A percentile compares a stretch with the other conserved stretches of the same genome.
Evolutionary conservation across 1,140 invertebrate genomes (phyloP).

Genomic region (Conus betulinus): DNA sequence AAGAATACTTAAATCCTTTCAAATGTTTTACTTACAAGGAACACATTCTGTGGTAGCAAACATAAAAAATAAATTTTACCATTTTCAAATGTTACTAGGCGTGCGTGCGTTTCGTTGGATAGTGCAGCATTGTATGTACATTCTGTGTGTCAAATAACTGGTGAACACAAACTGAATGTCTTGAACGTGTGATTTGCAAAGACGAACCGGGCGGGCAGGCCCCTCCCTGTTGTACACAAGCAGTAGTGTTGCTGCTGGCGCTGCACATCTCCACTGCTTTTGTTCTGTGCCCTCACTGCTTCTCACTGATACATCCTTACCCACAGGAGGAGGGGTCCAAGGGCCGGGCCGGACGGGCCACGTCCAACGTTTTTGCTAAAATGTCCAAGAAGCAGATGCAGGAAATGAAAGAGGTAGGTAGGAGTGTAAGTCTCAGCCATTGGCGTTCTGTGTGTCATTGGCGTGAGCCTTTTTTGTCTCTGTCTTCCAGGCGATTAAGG

Average conservation of each 20-base stretch:
- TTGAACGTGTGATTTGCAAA: too few relatives aligned
- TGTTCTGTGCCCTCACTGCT: not conserved
- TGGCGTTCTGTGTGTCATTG: not conserved
- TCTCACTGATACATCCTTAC: slow-evolving; percentile 21
- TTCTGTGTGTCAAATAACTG: too few relatives aligned
- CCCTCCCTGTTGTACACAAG: too few relatives aligned
- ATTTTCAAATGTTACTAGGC: too few relatives aligned
- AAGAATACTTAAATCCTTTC: too few relatives aligned
- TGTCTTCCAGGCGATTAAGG: slow-evolving; percentile 22
- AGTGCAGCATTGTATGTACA: too few relatives aligned
- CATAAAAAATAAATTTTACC: too few relatives aligned
- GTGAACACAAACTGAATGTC: too few relatives aligned
- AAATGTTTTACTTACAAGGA: too few relatives aligned
- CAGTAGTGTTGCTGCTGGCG: not conserved
- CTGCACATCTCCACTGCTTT: not conserved
- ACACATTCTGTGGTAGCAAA: too few relatives aligned
- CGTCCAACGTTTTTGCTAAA: slow-evolving; percentile 73
- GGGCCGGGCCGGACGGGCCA: slow-evolving; percentile 66
- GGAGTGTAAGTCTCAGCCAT: not conserved
- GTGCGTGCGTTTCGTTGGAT: too few relatives aligned
- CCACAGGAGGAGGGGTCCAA: slow-evolving; percentile 54
- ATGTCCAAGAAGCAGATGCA: slow-evolving; percentile 73
- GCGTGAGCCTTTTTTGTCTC: not conserved
- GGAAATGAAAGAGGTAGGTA: slow-evolving; percentile 87
- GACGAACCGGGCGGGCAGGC: too few relatives aligned